These are phyloP conservation scores for Drosophila yooni DNA, from an alignment of 2,888 invertebrate genomes.

Conservation along the genomic window DNA sequence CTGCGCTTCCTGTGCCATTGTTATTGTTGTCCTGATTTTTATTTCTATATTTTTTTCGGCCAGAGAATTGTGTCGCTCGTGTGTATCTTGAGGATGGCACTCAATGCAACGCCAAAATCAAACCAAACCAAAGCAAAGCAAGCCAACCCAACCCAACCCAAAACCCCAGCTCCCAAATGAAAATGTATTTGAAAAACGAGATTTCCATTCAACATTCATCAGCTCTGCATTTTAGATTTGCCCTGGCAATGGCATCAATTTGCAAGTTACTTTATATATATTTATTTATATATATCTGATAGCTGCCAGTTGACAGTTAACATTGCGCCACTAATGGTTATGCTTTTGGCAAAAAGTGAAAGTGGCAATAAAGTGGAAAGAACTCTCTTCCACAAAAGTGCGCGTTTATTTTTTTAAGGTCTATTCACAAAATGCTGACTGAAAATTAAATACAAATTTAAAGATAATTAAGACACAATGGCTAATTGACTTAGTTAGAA, in stretches of 20 bases:
- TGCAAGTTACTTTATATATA: constrained; percentile 20
- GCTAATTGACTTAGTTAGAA: not conserved
- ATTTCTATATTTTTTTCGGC: constrained; percentile 41
- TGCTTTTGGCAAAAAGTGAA: constrained; percentile 40
- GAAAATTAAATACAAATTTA: not conserved
- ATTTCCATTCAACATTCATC: constrained; percentile 37
- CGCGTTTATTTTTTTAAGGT: not conserved
- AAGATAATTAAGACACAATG: not conserved
- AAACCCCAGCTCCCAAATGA: constrained; percentile 31
- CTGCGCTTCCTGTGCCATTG: constrained; percentile 47
- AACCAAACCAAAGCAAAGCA: not conserved
- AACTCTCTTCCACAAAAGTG: not conserved
- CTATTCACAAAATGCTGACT: not conserved
- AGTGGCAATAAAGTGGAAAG: constrained; percentile 17
- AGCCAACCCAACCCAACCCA: not conserved
- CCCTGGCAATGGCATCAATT: constrained; percentile 51
- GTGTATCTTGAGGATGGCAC: constrained; percentile 63
- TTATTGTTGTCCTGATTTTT: constrained; percentile 56
- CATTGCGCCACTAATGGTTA: constrained; percentile 28
- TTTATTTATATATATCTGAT: not conserved
- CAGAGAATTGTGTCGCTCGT: constrained; percentile 71
- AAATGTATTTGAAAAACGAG: constrained; percentile 54
- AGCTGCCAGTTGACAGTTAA: constrained; percentile 26
- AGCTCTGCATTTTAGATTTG: constrained; percentile 16
- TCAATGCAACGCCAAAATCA: not conserved